Percentiles rank a stretch among this genome's conserved stretches.
Evolutionary conservation across 2,888 invertebrate genomes (phyloP).

Genomic region (Rhingia rostrata): DNA sequence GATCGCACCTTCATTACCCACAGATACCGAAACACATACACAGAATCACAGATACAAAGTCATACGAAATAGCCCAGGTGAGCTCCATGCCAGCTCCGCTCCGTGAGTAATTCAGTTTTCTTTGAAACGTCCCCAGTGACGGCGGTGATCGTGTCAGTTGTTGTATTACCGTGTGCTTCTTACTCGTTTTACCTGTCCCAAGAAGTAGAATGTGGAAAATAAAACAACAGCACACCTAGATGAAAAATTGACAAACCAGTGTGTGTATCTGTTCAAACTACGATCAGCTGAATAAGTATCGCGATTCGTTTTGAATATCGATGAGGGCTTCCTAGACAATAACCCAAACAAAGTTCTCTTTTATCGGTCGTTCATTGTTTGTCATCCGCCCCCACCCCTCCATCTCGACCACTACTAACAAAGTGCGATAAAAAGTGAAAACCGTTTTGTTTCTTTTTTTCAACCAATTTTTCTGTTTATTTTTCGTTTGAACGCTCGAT

Average conservation of each 20-base stretch:
- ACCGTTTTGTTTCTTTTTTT: constrained; percentile 36
- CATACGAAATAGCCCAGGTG: constrained; percentile 17
- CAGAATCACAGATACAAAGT: constrained; percentile 39
- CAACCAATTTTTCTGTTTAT: constrained; percentile 32
- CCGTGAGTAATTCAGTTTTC: constrained; percentile 62
- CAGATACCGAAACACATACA: neutral
- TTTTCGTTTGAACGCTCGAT: constrained; percentile 46
- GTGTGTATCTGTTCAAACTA: constrained; percentile 19
- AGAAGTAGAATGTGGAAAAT: constrained; percentile 7
- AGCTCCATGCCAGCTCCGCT: constrained; percentile 51
- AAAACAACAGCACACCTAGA: constrained; percentile 3
- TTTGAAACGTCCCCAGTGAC: constrained; percentile 49
- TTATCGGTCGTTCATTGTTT: constrained; percentile 59
- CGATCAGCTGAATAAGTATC: constrained; percentile 62
- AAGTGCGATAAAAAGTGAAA: constrained; percentile 69
- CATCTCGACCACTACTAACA: neutral
- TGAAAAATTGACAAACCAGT: constrained; percentile 37
- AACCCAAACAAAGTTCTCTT: constrained; percentile 66
- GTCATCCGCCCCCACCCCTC: constrained; percentile 2
- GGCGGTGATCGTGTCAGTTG: constrained; percentile 40
- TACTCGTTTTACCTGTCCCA: constrained; percentile 7
- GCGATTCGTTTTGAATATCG: constrained; percentile 52
- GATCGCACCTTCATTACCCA: constrained; percentile 62
- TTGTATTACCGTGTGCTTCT: constrained; percentile 27
- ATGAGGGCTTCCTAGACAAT: constrained; percentile 46